phyloP scores from a whole-genome alignment of 2,888 invertebrate genomes.

The Dysmachus trigonus region DNA sequence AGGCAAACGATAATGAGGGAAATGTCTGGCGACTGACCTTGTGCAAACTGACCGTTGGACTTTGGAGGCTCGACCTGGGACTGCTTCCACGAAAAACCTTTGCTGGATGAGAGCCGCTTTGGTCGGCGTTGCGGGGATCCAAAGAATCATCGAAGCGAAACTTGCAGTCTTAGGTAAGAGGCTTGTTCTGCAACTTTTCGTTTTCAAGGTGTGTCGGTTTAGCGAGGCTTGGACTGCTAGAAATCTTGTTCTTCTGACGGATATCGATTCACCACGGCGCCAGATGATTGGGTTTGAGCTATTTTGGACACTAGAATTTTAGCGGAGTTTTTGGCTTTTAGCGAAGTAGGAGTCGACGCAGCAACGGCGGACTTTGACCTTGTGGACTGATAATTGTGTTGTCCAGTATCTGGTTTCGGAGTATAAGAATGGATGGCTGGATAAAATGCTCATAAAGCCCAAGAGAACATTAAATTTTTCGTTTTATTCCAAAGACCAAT shows the following conservation, averaged over 20 bases:
- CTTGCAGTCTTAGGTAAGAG: neutral
- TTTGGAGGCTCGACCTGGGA: constrained; percentile 15
- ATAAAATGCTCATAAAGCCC: too few species aligned
- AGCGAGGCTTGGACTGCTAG: neutral
- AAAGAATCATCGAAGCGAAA: neutral
- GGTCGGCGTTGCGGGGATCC: neutral
- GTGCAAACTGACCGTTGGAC: neutral
- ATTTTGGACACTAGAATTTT: neutral
- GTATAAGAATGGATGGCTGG: too few species aligned
- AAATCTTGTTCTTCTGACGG: neutral
- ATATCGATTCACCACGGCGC: neutral
- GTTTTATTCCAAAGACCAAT: too few species aligned
- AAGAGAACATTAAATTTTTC: too few species aligned
- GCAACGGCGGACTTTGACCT: neutral
- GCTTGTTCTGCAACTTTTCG: constrained; percentile 27
- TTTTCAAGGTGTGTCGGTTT: constrained; percentile 22
- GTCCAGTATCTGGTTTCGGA: too few species aligned
- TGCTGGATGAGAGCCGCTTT: neutral
- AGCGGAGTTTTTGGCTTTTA: neutral
- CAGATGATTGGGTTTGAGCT: neutral
- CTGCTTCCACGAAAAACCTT: neutral
- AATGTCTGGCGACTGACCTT: constrained; percentile 15
- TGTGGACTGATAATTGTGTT: neutral
- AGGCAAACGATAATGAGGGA: neutral
- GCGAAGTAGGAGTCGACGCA: neutral